Conservation (phyloP, 2,797 vertebrate species). For the Danio albolineatus region DNA sequence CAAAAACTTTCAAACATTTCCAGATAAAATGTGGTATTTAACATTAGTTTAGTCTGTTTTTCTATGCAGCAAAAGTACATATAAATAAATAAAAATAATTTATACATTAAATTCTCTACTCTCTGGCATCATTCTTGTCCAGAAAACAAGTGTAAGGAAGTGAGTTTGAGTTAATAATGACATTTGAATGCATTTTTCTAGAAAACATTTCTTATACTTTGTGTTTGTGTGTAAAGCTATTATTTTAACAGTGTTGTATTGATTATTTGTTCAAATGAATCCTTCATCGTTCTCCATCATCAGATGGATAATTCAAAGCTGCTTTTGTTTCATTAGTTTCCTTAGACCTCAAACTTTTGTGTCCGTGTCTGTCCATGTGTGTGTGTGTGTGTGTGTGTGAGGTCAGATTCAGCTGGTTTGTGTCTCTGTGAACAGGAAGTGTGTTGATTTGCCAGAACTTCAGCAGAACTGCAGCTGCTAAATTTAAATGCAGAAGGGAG, state of each 20-base stretch:
- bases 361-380: too few species aligned
- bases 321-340: slow-evolving; percentile 21
- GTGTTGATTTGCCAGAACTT: slow-evolving; percentile 39
- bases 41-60: neutral
- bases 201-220: too few species aligned
- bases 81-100: too few species aligned
- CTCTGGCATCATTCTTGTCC: neutral
- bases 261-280: neutral
- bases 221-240: too few species aligned
- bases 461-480: slow-evolving; percentile 40
- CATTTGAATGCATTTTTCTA: too few species aligned
- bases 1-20: neutral
- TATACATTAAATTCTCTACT: too few species aligned
- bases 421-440: slow-evolving; percentile 70
- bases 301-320: neutral
- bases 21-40: neutral
- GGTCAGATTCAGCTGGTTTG: slow-evolving; percentile 51
- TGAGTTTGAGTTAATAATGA: neutral
- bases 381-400: neutral
- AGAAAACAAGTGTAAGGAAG: neutral
- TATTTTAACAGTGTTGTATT: neutral
- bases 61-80: neutral
- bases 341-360: neutral
- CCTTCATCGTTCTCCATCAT: neutral
- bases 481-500: neutral